Conservation (phyloP, 2,113 vertebrate species). For the Fregata magnificens region DNA sequence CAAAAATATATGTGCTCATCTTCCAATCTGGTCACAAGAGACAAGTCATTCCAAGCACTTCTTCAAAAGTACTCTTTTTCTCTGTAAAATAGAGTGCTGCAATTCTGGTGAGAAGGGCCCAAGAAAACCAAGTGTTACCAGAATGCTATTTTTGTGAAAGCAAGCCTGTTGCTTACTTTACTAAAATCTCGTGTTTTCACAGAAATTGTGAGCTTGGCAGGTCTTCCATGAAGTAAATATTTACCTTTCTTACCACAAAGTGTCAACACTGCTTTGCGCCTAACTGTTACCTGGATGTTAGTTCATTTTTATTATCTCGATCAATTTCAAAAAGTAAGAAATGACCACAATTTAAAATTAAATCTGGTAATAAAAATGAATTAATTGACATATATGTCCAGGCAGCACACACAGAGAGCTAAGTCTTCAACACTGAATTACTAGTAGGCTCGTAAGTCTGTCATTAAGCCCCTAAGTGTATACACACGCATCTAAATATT, state of each 20-base stretch:
- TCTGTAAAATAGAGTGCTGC: background rate
- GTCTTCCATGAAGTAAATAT: background rate
- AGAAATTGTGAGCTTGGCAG: background rate
- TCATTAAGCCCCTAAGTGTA: background rate
- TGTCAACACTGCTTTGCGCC: background rate
- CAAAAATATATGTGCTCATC: background rate
- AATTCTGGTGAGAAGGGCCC: background rate
- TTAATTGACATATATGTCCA: background rate
- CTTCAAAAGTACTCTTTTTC: background rate
- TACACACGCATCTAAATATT: background rate
- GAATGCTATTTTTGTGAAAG: conserved; percentile 11
- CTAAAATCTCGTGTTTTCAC: background rate
- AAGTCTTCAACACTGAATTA: background rate
- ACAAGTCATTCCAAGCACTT: background rate
- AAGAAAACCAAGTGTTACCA: background rate
- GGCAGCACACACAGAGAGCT: background rate
- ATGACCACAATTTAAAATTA: background rate
- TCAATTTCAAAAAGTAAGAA: background rate
- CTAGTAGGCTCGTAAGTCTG: background rate
- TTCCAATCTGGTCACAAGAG: background rate
- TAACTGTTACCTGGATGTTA: background rate
- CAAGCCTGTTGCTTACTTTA: background rate
- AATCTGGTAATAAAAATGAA: background rate
- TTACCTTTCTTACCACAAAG: conserved; percentile 4
- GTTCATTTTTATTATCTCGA: background rate